phyloP scores from a whole-genome alignment of 2,888 invertebrate species.

The Tinea trinotella region DNA sequence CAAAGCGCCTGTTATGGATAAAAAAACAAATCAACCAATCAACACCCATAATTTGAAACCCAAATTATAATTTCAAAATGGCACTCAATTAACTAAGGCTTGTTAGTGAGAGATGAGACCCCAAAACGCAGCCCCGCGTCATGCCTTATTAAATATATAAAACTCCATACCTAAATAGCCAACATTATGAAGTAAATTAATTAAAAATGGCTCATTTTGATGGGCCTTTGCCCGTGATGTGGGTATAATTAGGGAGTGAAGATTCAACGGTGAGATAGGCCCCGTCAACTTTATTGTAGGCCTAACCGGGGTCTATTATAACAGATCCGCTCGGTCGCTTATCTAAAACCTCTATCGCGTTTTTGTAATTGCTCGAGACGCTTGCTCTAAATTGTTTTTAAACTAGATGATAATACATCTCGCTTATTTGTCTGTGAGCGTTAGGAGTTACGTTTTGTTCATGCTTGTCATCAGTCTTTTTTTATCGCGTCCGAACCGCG shows the following conservation, averaged over 20 bases:
- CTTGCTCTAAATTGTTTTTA: slow-evolving; percentile 63
- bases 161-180: slow-evolving; percentile 58
- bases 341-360: slow-evolving; percentile 55
- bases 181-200: slow-evolving; percentile 68
- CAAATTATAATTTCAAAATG: slow-evolving; percentile 18
- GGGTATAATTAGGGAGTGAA: slow-evolving; percentile 68
- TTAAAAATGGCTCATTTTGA: slow-evolving; percentile 63
- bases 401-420: slow-evolving; percentile 48
- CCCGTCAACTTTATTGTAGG: slow-evolving; percentile 15
- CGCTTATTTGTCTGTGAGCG: slow-evolving; percentile 66
- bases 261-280: slow-evolving; percentile 30
- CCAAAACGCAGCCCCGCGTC: slow-evolving; percentile 29
- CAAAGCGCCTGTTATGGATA: neutral
- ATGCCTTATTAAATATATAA: slow-evolving; percentile 69
- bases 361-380: slow-evolving; percentile 60
- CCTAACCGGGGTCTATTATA: slow-evolving; percentile 35
- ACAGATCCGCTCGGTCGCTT: slow-evolving; percentile 55
- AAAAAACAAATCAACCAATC: slow-evolving; percentile 3
- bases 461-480: slow-evolving; percentile 16
- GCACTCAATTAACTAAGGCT: slow-evolving; percentile 28
- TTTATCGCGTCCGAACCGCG: neutral
- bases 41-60: slow-evolving; percentile 15
- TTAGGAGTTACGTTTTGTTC: slow-evolving; percentile 32
- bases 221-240: slow-evolving; percentile 59
- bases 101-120: slow-evolving; percentile 36